Evolutionary conservation across 2,888 invertebrate species (phyloP).

Genomic region (Tryphoninae sp.): DNA sequence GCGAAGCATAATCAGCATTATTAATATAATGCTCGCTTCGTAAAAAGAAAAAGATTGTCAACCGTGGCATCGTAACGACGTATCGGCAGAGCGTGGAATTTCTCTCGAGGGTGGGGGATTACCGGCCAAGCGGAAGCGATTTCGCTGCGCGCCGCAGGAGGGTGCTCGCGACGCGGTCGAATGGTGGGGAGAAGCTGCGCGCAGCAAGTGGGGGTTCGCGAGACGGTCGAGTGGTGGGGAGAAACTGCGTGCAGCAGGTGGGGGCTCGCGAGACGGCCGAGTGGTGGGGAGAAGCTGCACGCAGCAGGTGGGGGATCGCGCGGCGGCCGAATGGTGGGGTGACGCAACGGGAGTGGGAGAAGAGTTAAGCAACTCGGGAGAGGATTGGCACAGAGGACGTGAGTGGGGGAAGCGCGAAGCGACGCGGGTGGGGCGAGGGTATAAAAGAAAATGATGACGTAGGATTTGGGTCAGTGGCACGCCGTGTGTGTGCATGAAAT

Average conservation of each 20-base stretch:
- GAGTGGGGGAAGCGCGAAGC: conserved; percentile 16
- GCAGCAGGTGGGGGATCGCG: no score
- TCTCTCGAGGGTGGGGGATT: conserved; percentile 46
- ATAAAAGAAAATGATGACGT: conserved; percentile 65
- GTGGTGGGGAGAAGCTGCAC: no score
- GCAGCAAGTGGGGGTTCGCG: no score
- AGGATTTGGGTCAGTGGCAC: conserved; percentile 78
- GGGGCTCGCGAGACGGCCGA: no score
- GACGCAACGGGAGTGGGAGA: background rate
- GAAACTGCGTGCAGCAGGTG: no score
- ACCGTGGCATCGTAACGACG: conserved; percentile 10
- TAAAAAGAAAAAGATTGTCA: conserved; percentile 25
- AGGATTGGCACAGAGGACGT: background rate
- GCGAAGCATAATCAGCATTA: conserved; percentile 9
- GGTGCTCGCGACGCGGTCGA: background rate
- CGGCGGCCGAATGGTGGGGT: no score
- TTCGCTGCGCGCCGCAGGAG: no score
- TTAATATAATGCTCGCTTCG: conserved; percentile 31
- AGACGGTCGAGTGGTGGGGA: no score
- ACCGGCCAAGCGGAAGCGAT: background rate
- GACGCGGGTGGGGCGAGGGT: conserved; percentile 51
- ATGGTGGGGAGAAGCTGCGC: no score
- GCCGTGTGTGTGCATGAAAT: conserved; percentile 77
- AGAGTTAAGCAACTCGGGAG: background rate
- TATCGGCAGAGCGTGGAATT: conserved; percentile 42